These are phyloP conservation scores for Nymphalis c-album DNA, from an alignment of 2,888 invertebrate species.

Conservation along the genomic window DNA sequence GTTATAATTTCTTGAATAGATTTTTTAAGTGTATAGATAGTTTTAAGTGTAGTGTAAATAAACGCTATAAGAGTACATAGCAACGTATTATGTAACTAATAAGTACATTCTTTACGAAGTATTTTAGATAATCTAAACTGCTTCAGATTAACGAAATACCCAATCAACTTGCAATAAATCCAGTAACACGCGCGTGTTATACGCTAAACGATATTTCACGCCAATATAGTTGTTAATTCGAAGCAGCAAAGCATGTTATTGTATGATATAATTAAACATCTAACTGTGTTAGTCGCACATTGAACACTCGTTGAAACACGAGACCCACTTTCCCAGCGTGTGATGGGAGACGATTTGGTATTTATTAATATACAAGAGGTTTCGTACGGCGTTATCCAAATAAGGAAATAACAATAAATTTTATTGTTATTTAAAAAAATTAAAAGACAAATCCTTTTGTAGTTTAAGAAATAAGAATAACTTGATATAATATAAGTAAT, in stretches of 20 bases:
- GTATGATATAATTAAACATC: conserved; percentile 17
- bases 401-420: too few relatives aligned
- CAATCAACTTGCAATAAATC: conserved; percentile 19
- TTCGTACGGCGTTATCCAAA: not conserved
- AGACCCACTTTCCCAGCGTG: conserved; percentile 28
- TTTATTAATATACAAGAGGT: conserved; percentile 8
- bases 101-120: conserved; percentile 10
- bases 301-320: conserved; percentile 22
- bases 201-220: conserved; percentile 14
- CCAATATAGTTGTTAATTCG: conserved; percentile 20
- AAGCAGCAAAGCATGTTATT: conserved; percentile 15
- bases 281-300: conserved; percentile 23
- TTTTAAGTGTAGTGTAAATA: too few relatives aligned
- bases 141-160: conserved; percentile 27
- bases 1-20: too few relatives aligned
- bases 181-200: conserved; percentile 7
- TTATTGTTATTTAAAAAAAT: too few relatives aligned
- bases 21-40: not conserved
- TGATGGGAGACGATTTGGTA: conserved; percentile 20
- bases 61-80: not conserved
- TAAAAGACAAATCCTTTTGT: not conserved
- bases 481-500: too few relatives aligned
- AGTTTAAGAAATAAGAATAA: too few relatives aligned
- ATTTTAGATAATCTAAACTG: conserved; percentile 10
- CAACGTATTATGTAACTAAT: conserved; percentile 12